These are phyloP conservation scores for Gasteruption jaculator DNA, from an alignment of 2,888 invertebrate genomes.

Conservation along the genomic window DNA sequence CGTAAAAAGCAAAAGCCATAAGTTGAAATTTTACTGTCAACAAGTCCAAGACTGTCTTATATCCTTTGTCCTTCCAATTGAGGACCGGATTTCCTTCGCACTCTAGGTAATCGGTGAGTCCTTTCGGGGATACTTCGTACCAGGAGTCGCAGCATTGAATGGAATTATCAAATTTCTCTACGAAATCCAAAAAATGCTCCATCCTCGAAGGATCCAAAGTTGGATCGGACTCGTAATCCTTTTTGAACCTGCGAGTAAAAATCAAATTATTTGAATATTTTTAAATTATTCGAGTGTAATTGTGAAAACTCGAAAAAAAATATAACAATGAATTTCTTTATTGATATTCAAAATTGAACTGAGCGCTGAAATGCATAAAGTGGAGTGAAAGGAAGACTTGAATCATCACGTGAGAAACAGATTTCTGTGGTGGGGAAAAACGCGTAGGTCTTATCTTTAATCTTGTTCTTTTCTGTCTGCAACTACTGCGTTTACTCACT, in stretches of 20 bases:
- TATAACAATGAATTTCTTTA: too few relatives aligned
- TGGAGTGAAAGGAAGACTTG: too few relatives aligned
- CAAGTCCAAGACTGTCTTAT: conserved; percentile 63
- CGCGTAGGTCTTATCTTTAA: too few relatives aligned
- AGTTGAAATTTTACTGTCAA: conserved; percentile 56
- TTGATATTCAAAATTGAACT: too few relatives aligned
- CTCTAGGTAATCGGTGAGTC: conserved; percentile 60
- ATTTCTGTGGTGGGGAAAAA: too few relatives aligned
- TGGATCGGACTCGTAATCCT: neutral
- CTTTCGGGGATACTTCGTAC: conserved; percentile 64
- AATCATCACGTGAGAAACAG: too few relatives aligned
- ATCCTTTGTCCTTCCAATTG: conserved; percentile 74
- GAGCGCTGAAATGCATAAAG: too few relatives aligned
- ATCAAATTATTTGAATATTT: too few relatives aligned
- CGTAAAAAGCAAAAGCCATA: too few relatives aligned
- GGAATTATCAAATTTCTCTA: conserved; percentile 54
- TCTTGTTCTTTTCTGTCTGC: neutral
- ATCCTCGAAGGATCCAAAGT: conserved; percentile 40
- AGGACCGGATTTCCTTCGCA: conserved; percentile 69
- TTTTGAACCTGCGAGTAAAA: conserved; percentile 2
- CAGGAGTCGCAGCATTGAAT: conserved; percentile 63
- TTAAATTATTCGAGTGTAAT: too few relatives aligned
- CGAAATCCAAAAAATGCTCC: conserved; percentile 59
- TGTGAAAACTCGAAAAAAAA: too few relatives aligned
- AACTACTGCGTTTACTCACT: neutral